Conservation (phyloP, 2,113 vertebrate genomes). For the Vidua macroura region DNA sequence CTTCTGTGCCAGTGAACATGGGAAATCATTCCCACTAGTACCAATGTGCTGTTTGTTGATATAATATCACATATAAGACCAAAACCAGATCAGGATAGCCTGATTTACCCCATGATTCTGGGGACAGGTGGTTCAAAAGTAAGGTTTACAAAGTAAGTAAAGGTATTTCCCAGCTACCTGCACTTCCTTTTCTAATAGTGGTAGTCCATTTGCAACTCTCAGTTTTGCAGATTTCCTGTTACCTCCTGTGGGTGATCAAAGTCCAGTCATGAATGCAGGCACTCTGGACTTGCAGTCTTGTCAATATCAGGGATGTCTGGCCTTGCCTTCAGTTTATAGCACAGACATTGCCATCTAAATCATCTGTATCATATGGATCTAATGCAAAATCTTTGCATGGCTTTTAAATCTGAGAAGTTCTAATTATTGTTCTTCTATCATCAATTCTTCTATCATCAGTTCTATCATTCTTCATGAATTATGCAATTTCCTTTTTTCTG, state of each 20-base stretch:
- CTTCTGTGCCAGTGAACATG: neutral
- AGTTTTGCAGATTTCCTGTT: neutral
- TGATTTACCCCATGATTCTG: neutral
- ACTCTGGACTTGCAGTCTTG: neutral
- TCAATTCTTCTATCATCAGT: neutral
- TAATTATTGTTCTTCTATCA: neutral
- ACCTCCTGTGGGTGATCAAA: neutral
- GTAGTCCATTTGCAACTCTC: neutral
- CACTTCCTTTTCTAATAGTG: neutral
- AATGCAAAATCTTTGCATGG: neutral
- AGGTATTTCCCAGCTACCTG: neutral
- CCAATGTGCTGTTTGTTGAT: neutral
- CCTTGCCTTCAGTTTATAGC: neutral
- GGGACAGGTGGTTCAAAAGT: neutral
- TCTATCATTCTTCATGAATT: neutral
- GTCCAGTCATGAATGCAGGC: neutral
- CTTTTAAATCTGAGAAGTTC: neutral
- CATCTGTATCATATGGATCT: neutral
- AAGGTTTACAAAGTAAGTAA: neutral
- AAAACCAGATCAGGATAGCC: neutral
- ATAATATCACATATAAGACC: neutral
- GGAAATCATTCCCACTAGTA: neutral
- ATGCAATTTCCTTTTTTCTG: neutral
- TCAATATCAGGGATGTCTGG: neutral
- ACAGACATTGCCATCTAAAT: neutral